phyloP scores from a whole-genome alignment of 1,140 invertebrate genomes.

The Amyelois transitella region DNA sequence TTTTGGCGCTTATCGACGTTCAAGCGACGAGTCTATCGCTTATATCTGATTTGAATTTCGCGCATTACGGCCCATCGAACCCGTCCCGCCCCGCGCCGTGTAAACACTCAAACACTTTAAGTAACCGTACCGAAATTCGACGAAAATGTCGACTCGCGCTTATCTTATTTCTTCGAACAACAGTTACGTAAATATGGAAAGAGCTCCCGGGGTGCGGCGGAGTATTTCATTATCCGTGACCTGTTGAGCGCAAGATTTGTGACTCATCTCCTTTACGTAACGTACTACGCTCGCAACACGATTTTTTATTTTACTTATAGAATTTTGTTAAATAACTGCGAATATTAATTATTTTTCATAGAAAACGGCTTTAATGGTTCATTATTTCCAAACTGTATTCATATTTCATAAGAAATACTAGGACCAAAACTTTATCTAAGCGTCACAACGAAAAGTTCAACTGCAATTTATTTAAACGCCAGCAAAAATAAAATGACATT shows the following conservation, averaged over 20 bases:
- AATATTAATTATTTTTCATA: neutral
- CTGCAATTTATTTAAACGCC: no score
- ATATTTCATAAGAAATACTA: no score
- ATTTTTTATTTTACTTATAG: constrained; percentile 32
- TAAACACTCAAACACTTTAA: constrained; percentile 47
- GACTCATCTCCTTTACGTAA: constrained; percentile 51
- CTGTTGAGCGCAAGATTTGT: constrained; percentile 64
- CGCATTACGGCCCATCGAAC: constrained; percentile 39
- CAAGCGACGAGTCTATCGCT: constrained; percentile 40
- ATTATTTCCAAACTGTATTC: no score
- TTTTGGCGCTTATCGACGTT: constrained; percentile 31
- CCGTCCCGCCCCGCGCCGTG: constrained; percentile 20
- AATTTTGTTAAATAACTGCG: constrained; percentile 22
- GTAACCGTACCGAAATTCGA: constrained; percentile 39
- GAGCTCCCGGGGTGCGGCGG: constrained; percentile 40
- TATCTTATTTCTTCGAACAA: constrained; percentile 51
- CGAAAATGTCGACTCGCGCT: constrained; percentile 37
- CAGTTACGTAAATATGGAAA: constrained; percentile 60
- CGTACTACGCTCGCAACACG: constrained; percentile 18
- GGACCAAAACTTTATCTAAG: no score
- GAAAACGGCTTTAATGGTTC: no score
- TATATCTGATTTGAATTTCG: constrained; percentile 62
- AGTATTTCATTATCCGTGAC: constrained; percentile 66
- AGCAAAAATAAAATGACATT: no score
- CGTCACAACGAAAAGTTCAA: no score